These are phyloP conservation scores for Oriolus oriolus DNA, from an alignment of 2,113 vertebrate genomes.

Conservation along the genomic window DNA sequence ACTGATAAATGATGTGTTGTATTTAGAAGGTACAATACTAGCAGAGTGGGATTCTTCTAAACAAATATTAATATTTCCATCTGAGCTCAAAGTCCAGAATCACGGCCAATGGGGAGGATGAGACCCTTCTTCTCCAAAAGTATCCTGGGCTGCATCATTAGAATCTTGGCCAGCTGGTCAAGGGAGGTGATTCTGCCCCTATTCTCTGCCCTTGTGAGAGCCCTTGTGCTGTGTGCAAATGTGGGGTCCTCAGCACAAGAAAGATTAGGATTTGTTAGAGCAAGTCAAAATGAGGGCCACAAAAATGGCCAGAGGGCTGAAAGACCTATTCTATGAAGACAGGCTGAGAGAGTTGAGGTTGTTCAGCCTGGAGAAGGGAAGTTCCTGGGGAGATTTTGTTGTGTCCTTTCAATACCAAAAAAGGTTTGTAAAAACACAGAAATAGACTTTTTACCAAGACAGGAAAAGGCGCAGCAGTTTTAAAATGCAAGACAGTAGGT, in stretches of 20 bases:
- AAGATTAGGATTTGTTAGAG: not conserved
- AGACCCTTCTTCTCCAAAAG: not conserved
- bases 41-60: not conserved
- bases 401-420: not conserved
- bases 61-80: not conserved
- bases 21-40: not conserved
- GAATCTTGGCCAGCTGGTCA: accelerated
- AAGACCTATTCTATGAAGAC: accelerated
- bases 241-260: not conserved
- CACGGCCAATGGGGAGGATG: accelerated
- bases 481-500: not conserved
- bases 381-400: accelerated
- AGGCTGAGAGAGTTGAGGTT: not conserved
- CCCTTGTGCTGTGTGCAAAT: not conserved
- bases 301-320: not conserved
- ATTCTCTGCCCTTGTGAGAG: not conserved
- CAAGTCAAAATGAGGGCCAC: accelerated
- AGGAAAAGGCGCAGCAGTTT: not conserved
- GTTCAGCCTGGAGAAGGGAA: not conserved
- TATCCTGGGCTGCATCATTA: not conserved
- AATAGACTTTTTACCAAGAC: not conserved
- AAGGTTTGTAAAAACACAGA: accelerated
- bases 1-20: not conserved
- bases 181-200: not conserved
- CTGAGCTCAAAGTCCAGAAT: not conserved